Base-by-base conservation (phyloP, 2,113 vertebrate genomes). In the Strigops habroptila region DNA sequence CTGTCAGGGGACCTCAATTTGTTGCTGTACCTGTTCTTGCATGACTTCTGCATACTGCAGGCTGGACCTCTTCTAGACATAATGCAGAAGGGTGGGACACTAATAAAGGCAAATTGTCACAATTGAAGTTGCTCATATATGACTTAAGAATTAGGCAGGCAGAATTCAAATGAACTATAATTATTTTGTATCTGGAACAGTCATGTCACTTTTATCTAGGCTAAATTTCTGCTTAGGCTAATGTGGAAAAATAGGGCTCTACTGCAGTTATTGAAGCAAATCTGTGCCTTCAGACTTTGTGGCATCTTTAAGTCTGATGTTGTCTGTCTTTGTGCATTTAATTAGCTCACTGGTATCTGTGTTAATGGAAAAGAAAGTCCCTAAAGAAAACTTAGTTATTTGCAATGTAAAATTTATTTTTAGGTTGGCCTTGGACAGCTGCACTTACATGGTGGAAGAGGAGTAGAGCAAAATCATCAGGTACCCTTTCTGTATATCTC, bases 381-480 rank as follows among this genome's bases (percentile, higher is more conserved):
- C 5, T 25, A 62, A 17, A 8, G 55, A 76, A 53, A 62, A 68
- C 28, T 28, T 14, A 82, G 12, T 85, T 59, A 82, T 1, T 68
- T 69, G 18, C 16, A 37, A 35, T 82, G 19, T 52, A 48, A 82
- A 74, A 83, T 91, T 92, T 51, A 10, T 68, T 85, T 93, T 69
- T 90, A 99, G 99, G 99, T 99, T 95, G 99, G 99, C 41, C 98
- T 99, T 49, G 99, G 99, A 46, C 99, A 99, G 44, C 96, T 99
- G n/a, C 99, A 99, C 84, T 97, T 99, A 46, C 99, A 99, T 0
- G 99, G 99, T 91, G 99, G 99, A 65, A 98, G 99, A 96, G 99
- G 99, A 95, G 99, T 99, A 33, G 99, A 99, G 33, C 99, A 99
- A 96, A 99, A 99, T 89, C 99, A 99, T 85, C 99, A 99, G 99